Evolutionary conservation across 2,888 invertebrate genomes (phyloP).

Genomic region (Lithophane semibrunnea): DNA sequence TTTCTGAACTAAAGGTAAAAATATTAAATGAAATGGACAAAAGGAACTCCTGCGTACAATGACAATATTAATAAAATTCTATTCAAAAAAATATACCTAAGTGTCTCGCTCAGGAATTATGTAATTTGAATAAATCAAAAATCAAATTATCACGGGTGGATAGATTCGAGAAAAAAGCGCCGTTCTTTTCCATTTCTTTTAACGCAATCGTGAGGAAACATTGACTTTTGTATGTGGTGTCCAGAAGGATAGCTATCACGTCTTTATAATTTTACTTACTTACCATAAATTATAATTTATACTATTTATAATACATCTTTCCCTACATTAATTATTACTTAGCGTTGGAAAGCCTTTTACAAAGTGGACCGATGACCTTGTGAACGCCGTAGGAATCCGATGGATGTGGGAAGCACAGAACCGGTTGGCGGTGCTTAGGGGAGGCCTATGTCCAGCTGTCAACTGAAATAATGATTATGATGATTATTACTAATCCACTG

Average conservation of each 20-base stretch:
- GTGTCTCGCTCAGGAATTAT: slow-evolving; percentile 50
- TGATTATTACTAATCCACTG: too few relatives aligned
- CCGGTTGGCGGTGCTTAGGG: too few relatives aligned
- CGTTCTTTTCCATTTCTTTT: slow-evolving; percentile 33
- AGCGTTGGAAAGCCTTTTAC: too few relatives aligned
- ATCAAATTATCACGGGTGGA: slow-evolving; percentile 39
- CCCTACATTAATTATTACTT: background rate
- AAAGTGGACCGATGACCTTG: too few relatives aligned
- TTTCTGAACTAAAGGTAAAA: background rate
- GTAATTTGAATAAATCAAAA: slow-evolving; percentile 59
- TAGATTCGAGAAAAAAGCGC: slow-evolving; percentile 15
- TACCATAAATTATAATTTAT: too few relatives aligned
- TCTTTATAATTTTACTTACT: background rate
- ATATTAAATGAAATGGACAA: slow-evolving; percentile 12
- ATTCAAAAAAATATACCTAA: slow-evolving; percentile 30
- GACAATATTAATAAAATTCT: slow-evolving; percentile 43
- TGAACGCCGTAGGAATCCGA: too few relatives aligned
- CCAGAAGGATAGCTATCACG: background rate
- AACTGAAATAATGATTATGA: too few relatives aligned
- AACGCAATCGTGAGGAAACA: slow-evolving; percentile 25
- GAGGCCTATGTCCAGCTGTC: too few relatives aligned
- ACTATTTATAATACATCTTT: too few relatives aligned
- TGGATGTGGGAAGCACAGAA: too few relatives aligned
- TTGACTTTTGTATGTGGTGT: background rate
- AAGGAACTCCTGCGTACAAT: slow-evolving; percentile 31